These are phyloP conservation scores for Drosophila neotestacea DNA, from an alignment of 2,888 invertebrate species.

Conservation along the genomic window DNA sequence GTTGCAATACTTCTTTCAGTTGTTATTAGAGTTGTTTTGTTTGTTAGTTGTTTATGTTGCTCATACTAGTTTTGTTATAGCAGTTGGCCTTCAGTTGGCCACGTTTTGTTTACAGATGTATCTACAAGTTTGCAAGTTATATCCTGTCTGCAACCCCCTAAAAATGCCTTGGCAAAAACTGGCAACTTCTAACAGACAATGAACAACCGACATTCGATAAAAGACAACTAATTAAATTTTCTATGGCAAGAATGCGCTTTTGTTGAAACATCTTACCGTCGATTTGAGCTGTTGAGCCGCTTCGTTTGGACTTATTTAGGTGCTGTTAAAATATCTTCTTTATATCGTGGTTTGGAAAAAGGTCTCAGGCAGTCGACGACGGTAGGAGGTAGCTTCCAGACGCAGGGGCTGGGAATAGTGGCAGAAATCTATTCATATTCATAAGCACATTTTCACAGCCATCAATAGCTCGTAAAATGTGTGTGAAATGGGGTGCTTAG, in stretches of 20 bases:
- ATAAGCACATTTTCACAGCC: conserved; percentile 77
- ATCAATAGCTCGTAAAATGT: conserved; percentile 78
- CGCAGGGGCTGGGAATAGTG: not conserved
- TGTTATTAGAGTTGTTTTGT: conserved; percentile 18
- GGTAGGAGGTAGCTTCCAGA: not conserved
- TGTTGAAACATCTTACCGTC: conserved; percentile 40
- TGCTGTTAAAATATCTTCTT: conserved; percentile 48
- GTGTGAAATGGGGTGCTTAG: conserved; percentile 68
- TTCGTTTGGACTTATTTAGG: conserved; percentile 50
- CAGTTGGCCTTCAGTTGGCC: conserved; percentile 67
- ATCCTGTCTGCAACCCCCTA: conserved; percentile 48
- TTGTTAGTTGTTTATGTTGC: conserved; percentile 15
- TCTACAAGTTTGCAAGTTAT: conserved; percentile 23
- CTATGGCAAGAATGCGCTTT: conserved; percentile 74
- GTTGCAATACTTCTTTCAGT: conserved; percentile 15
- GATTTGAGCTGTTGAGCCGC: conserved; percentile 12
- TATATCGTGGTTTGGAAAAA: conserved; percentile 5
- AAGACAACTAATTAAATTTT: conserved; percentile 74
- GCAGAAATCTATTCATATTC: conserved; percentile 69
- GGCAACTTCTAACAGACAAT: conserved; percentile 9
- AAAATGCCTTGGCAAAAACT: conserved; percentile 33
- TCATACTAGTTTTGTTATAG: conserved; percentile 20
- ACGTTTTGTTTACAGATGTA: conserved; percentile 53
- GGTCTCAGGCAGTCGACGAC: conserved; percentile 42
- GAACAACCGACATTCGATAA: conserved; percentile 48